These are phyloP conservation scores for Eupithecia abbreviata DNA, from an alignment of 2,888 invertebrate genomes.

Conservation along the genomic window DNA sequence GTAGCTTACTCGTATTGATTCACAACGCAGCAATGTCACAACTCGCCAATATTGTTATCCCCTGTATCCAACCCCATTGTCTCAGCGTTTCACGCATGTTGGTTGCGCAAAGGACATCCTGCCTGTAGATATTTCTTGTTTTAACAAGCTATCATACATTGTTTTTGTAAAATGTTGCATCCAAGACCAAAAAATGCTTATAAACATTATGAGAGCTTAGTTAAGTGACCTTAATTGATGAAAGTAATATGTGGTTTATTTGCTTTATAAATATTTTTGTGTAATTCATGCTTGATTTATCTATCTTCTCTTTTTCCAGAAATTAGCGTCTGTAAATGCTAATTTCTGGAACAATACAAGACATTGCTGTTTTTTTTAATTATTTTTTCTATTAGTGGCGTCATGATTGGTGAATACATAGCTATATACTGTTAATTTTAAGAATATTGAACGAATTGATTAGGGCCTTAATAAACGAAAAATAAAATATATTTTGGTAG, in stretches of 20 bases:
- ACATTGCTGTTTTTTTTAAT: too few species aligned
- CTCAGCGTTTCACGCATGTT: slow-evolving; percentile 40
- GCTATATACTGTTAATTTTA: too few species aligned
- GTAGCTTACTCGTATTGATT: slow-evolving; percentile 27
- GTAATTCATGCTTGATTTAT: too few species aligned
- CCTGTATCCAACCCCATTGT: slow-evolving; percentile 34
- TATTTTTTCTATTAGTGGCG: too few species aligned
- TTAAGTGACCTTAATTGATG: slow-evolving; percentile 24
- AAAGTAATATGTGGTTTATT: neutral
- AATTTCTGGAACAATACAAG: too few species aligned
- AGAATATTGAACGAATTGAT: too few species aligned
- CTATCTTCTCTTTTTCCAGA: too few species aligned
- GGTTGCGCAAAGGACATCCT: slow-evolving; percentile 44
- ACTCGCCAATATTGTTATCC: slow-evolving; percentile 38
- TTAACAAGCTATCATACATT: slow-evolving; percentile 16
- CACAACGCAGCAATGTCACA: slow-evolving; percentile 25
- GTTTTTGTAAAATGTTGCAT: slow-evolving; percentile 9
- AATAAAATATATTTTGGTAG: too few species aligned
- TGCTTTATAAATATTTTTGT: too few species aligned
- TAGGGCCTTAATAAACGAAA: too few species aligned
- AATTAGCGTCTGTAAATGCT: too few species aligned
- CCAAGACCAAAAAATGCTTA: slow-evolving; percentile 7
- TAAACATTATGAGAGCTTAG: slow-evolving; percentile 12
- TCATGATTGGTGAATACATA: too few species aligned
- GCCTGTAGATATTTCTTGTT: neutral